A percentile compares a stretch with the other conserved stretches of the same genome.
Conservation (phyloP, 2,113 vertebrate species). For the Hydrolagus affinis region DNA sequence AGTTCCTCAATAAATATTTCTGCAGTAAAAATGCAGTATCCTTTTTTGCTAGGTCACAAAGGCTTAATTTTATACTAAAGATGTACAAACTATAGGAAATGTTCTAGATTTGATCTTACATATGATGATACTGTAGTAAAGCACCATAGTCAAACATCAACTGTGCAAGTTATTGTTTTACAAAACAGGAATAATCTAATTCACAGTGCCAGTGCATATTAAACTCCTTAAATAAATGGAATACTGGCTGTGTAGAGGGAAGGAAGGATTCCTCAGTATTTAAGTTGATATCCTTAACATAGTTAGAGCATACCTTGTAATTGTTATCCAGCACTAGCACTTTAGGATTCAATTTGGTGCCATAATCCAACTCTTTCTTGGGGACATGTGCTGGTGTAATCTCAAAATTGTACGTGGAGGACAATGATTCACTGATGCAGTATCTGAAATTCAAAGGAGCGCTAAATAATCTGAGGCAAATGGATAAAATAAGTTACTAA, state of each 20-base stretch:
- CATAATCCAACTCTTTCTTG: conserved; percentile 39
- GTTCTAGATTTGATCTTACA: too few species aligned
- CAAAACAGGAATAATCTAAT: not conserved
- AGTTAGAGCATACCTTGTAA: conserved; percentile 49
- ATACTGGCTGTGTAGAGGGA: too few species aligned
- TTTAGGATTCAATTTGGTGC: conserved; percentile 41
- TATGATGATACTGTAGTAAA: too few species aligned
- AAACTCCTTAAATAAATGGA: too few species aligned
- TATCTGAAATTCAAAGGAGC: conserved; percentile 46
- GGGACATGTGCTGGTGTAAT: conserved; percentile 60
- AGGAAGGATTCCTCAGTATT: not conserved
- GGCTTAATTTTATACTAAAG: too few species aligned
- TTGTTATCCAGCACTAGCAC: conserved; percentile 46
- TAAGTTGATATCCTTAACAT: too few species aligned
- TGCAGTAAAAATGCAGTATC: not conserved
- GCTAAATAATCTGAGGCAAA: not conserved
- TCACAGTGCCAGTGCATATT: too few species aligned
- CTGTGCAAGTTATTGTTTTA: not conserved
- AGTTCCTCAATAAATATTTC: not conserved
- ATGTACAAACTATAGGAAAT: too few species aligned
- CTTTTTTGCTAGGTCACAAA: not conserved
- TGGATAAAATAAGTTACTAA: not conserved
- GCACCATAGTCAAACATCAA: too few species aligned
- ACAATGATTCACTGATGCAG: conserved; percentile 60
- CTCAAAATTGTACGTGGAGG: conserved; percentile 48